Conservation (phyloP, 2,888 invertebrate genomes). For the Alloscopus bannaensis region DNA sequence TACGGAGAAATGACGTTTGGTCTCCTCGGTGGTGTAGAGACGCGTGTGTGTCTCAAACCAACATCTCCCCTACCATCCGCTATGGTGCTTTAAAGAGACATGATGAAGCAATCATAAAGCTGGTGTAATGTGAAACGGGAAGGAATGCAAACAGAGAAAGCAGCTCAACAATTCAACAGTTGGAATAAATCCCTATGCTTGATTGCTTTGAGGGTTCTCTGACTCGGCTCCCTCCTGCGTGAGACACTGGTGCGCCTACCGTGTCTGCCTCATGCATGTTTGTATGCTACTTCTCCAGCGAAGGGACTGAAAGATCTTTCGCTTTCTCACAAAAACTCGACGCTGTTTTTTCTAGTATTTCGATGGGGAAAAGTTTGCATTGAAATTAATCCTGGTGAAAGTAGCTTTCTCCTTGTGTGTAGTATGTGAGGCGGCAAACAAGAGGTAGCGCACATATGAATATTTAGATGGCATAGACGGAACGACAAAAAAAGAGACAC, state of each 20-base stretch:
- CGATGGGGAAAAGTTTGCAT: slow-evolving; percentile 16
- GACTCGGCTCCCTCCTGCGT: slow-evolving; percentile 16
- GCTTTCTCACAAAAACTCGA: background rate
- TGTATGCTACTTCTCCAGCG: too few relatives aligned
- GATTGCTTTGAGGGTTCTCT: slow-evolving; percentile 38
- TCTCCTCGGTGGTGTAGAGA: too few relatives aligned
- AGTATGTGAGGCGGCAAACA: background rate
- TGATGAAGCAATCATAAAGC: slow-evolving; percentile 24
- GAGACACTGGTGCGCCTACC: background rate
- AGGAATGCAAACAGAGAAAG: slow-evolving; percentile 50
- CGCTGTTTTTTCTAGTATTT: background rate
- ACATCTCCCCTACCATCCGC: too few relatives aligned
- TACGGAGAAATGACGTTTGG: background rate
- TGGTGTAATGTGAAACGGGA: slow-evolving; percentile 38
- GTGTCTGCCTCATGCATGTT: too few relatives aligned
- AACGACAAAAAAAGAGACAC: too few relatives aligned
- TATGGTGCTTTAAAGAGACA: too few relatives aligned
- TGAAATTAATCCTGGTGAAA: slow-evolving; percentile 40
- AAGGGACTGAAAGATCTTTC: slow-evolving; percentile 3
- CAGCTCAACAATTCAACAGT: slow-evolving; percentile 55
- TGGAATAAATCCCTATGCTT: slow-evolving; percentile 38
- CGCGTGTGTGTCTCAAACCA: too few relatives aligned
- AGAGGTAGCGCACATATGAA: background rate
- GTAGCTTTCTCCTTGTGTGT: background rate
- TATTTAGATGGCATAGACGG: background rate